Evolutionary conservation across 2,888 invertebrate species (phyloP).

Genomic region (Idaea straminata): DNA sequence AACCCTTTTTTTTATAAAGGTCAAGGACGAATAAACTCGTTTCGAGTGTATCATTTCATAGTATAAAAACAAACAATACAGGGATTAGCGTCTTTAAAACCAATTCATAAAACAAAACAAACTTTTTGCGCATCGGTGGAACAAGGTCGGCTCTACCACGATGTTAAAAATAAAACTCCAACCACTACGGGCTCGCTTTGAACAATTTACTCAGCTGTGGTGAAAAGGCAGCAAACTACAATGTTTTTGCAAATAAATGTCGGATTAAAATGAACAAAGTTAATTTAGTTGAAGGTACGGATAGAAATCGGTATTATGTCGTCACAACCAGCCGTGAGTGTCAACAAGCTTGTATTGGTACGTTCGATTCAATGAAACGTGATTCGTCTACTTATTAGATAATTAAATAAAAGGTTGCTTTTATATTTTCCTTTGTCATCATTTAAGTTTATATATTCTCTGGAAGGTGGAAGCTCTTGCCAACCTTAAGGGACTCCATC

Average conservation of each 20-base stretch:
- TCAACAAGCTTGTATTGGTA: conserved; percentile 44
- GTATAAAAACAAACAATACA: conserved; percentile 1
- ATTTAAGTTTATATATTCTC: conserved; percentile 7
- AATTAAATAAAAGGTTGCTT: conserved; percentile 40
- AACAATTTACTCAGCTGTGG: conserved; percentile 18
- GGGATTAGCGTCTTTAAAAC: conserved; percentile 34
- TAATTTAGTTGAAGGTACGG: conserved; percentile 25
- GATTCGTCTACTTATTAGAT: conserved; percentile 53
- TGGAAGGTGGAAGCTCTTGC: too few species aligned
- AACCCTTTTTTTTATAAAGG: background rate
- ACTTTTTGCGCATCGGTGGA: conserved; percentile 46
- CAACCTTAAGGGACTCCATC: too few species aligned
- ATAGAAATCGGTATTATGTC: conserved; percentile 53
- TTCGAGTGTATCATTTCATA: background rate
- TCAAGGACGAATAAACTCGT: background rate
- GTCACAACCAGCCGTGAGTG: conserved; percentile 49
- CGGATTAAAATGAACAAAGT: conserved; percentile 14
- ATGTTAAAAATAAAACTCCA: conserved; percentile 20
- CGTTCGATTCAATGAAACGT: conserved; percentile 46
- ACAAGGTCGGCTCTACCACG: conserved; percentile 41
- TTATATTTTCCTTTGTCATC: conserved; percentile 29
- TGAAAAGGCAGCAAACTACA: conserved; percentile 30
- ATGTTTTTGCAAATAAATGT: conserved; percentile 18
- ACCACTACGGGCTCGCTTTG: conserved; percentile 28
- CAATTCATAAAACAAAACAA: conserved; percentile 49